Conservation (phyloP, 1,140 invertebrate species). For the Drosophila chauvacae region DNA sequence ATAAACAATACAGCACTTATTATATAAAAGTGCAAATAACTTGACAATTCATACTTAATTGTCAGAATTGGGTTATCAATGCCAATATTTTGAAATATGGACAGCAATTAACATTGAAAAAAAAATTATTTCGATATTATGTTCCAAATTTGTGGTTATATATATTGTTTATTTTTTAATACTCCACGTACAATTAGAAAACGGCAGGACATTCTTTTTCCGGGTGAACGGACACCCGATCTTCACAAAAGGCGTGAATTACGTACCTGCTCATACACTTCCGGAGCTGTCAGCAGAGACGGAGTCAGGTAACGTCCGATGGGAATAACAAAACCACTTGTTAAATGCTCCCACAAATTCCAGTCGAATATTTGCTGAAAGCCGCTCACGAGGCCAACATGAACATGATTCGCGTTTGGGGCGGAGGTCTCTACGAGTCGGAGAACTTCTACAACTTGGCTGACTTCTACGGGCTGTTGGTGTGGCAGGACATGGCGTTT, state of each 20-base stretch:
- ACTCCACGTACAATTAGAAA: conserved; percentile 29
- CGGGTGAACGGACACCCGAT: conserved; percentile 93
- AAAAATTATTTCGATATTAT: too few relatives aligned
- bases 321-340: not conserved
- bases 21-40: too few relatives aligned
- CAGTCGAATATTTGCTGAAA: conserved; percentile 63
- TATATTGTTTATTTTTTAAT: not conserved
- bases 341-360: not conserved
- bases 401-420: conserved; percentile 98
- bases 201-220: conserved; percentile 93
- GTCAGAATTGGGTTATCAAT: too few relatives aligned
- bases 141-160: too few relatives aligned
- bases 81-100: too few relatives aligned
- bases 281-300: conserved; percentile 87
- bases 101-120: too few relatives aligned
- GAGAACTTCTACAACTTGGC: conserved; percentile 96
- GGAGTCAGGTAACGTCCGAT: conserved; percentile 35
- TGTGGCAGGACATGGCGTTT: conserved; percentile 98
- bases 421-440: conserved; percentile 97
- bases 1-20: too few relatives aligned
- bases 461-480: conserved; percentile 92
- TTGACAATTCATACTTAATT: too few relatives aligned
- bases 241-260: conserved; percentile 98
- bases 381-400: conserved; percentile 91
- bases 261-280: conserved; percentile 95